Conservation (phyloP, 64 coral and sea anemone species). For the Stichodactyla mertensii region DNA sequence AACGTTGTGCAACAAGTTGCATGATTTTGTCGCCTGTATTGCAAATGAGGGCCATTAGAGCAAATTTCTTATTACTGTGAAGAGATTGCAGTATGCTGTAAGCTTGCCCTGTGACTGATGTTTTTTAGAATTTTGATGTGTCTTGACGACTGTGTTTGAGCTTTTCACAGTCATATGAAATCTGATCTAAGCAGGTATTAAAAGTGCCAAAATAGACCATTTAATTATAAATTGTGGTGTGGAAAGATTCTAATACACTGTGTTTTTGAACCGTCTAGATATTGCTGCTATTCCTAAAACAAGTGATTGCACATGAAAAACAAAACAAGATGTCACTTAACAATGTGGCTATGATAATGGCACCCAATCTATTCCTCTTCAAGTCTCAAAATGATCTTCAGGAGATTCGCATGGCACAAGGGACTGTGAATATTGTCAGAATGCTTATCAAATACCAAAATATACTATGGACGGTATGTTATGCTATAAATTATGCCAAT, state of each 20-base stretch:
- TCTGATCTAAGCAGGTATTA: too few relatives aligned
- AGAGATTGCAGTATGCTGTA: too few relatives aligned
- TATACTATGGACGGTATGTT: constrained; percentile 94
- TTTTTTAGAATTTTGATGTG: too few relatives aligned
- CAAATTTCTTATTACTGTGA: too few relatives aligned
- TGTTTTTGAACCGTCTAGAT: constrained; percentile 27
- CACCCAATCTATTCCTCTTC: constrained; percentile 79
- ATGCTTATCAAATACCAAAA: constrained; percentile 98
- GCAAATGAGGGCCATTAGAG: too few relatives aligned
- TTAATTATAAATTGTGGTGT: background rate
- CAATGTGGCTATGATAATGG: constrained; percentile 98
- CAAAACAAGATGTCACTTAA: constrained; percentile 96
- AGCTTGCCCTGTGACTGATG: too few relatives aligned
- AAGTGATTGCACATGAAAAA: constrained; percentile 71
- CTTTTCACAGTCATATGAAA: too few relatives aligned
- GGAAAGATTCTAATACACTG: too few relatives aligned
- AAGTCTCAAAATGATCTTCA: constrained; percentile 56
- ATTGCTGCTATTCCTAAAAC: constrained; percentile 76
- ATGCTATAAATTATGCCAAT: background rate
- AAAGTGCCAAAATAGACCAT: too few relatives aligned
- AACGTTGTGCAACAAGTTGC: too few relatives aligned
- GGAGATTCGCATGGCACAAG: constrained; percentile 78
- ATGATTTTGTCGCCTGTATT: too few relatives aligned
- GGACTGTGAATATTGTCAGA: constrained; percentile 83
- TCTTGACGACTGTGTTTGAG: too few relatives aligned